Evolutionary conservation across 2,888 invertebrate genomes (phyloP), one percentile per base, ranked within the genome.

Genomic region (Agriotes lineatus): DNA sequence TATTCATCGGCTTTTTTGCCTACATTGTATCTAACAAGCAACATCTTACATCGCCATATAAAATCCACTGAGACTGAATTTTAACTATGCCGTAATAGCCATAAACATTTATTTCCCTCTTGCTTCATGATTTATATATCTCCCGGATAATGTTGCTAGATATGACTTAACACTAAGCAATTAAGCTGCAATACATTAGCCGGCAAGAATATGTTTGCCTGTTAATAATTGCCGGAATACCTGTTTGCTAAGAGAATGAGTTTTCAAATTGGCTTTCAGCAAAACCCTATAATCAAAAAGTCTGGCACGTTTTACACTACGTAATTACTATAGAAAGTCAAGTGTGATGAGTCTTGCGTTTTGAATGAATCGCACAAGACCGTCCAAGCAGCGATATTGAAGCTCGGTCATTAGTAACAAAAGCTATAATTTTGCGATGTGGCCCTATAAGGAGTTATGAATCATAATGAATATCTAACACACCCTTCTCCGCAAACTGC

Each of bases 381-480:
- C 25, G 7, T 9, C 12, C 25, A 25, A 25, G 25, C 25, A 18
- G 18, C 9, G 16, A 25, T 20, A 56, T 60, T 54, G 45, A 62
- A 62, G 56, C 67, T 67, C 35, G 12, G 57, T 60, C 30, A 39
- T 67, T 67, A 67, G 57, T 39, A 68, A 59, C 60, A 64, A 67
- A 69, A 64, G 73, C 68, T 70, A 70, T 75, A 73, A 75, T 75
- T 74, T 68, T 72, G 73, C 70, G 68, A 58, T 66, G 45, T 57
- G 30, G 64, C 73, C 74, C 65, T 73, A 72, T 75, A 73, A 52
- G 72, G 74, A 59, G 58, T 62, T 73, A 57, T 72, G 73, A 75
- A 70, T 75, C 74, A 75, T 71, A 71, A 72, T 73, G 70, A 71
- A 74, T 73, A 72, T 70, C 70, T 72, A 74, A 70, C 74, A 72